Evolutionary conservation across 2,888 invertebrate genomes (phyloP), one percentile per base, ranked within the genome.

Genomic region (Julus scanicus): DNA sequence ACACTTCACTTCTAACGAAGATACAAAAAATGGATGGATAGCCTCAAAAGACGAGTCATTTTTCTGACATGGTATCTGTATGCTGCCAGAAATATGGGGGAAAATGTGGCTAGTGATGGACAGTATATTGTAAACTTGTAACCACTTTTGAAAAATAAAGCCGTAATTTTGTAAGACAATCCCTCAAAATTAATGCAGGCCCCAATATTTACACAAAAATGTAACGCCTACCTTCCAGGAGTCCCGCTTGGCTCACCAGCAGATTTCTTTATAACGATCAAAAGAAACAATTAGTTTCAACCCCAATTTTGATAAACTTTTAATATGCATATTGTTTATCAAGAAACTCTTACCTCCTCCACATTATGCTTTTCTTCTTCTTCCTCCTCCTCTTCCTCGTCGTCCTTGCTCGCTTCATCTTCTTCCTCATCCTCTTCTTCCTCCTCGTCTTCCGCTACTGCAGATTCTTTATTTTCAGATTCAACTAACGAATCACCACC

Each of bases 401-500:
- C 87, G 80, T 90, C 91, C 40, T 90, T 87, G 57, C 39, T 71
- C 17, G 89, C 90, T 13, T 88, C 89, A 13, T 89, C 87, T 86
- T 90, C 91, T 29, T 90, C 89, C 84, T 84, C 86, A 88, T 90
- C 90, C 29, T 89, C 90, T 49, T 89, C 90, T 63, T 29, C 88
- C 17, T 90, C 90, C 63, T 91, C 91, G 63, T 90, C 89, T 84
- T 86, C 89, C 4, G 80, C 89, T 86, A 89, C 84, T 57, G 89
- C 71, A 80, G 88, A 29, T 63, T 87, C 89, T n/a, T 89, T 87
- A 9, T 89, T 83, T 48, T 88, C 40, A 48, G 37, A 15, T 89
- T 92, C 83, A 92, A 92, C n/a, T 90, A 92, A 0, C 92, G 92
- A 89, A 92, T 91, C 88, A 92, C 44, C 44, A 84, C 84, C 84